phyloP scores from a whole-genome alignment of 64 coral and sea anemone species.

The Montipora capricornis region DNA sequence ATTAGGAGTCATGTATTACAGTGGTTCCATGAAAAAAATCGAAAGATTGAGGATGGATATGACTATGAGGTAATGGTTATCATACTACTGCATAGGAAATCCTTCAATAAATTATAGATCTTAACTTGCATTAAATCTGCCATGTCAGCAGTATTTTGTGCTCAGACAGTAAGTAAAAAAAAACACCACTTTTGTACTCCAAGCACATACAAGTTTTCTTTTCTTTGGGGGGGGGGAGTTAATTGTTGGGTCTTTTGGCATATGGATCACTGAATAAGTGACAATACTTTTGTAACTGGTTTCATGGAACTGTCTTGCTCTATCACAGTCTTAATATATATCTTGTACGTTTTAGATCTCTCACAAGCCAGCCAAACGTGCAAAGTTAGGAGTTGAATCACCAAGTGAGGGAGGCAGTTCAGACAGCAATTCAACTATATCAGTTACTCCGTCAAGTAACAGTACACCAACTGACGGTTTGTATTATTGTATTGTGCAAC shows the following conservation, averaged over 20 bases:
- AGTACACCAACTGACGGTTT: background rate
- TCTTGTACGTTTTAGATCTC: background rate
- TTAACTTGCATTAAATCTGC: too few species aligned
- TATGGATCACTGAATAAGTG: too few species aligned
- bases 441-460: background rate
- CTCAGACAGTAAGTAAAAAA: too few species aligned
- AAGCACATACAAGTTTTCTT: too few species aligned
- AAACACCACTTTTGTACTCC: too few species aligned
- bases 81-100: background rate
- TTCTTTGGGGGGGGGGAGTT: background rate
- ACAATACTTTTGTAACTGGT: too few species aligned
- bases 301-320: too few species aligned
- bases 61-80: background rate
- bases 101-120: background rate
- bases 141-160: too few species aligned
- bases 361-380: conserved; percentile 31
- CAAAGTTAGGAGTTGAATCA: background rate
- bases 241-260: too few species aligned
- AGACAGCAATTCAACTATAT: conserved; percentile 5
- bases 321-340: too few species aligned
- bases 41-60: background rate
- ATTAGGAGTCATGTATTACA: background rate
- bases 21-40: conserved; percentile 50
- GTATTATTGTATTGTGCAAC: background rate
- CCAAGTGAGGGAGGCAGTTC: background rate